These are phyloP conservation scores for Trachelus troglodyta DNA, from an alignment of 2,888 invertebrate genomes.

Conservation along the genomic window DNA sequence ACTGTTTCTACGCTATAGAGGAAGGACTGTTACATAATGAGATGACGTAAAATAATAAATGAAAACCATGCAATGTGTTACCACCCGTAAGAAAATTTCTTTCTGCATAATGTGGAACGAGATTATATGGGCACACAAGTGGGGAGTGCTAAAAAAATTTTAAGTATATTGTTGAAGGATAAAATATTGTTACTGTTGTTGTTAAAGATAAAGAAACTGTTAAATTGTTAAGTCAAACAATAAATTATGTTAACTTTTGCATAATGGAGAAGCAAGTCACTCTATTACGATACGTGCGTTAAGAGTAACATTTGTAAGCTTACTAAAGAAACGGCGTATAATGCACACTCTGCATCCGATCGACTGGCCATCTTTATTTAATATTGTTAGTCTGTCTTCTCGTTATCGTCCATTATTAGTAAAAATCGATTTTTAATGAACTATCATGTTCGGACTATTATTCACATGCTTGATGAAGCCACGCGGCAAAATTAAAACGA, in stretches of 20 bases:
- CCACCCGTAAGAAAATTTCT: no score
- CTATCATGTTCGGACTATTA: no score
- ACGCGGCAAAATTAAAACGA: no score
- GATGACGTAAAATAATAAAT: no score
- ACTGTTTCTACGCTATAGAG: no score
- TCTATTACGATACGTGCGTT: neutral
- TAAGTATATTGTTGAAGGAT: slow-evolving; percentile 47
- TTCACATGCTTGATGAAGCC: no score
- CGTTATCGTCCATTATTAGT: no score
- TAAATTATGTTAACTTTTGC: slow-evolving; percentile 12
- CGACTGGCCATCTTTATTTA: neutral
- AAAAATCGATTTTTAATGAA: no score
- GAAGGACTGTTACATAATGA: no score
- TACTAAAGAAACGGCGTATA: neutral
- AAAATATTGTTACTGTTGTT: slow-evolving; percentile 59
- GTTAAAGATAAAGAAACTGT: slow-evolving; percentile 56
- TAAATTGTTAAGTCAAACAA: slow-evolving; percentile 47
- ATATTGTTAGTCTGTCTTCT: neutral
- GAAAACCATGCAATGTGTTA: no score
- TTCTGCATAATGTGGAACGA: no score
- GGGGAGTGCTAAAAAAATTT: slow-evolving; percentile 21
- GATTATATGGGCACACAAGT: no score
- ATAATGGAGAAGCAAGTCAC: neutral
- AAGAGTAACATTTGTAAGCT: neutral
- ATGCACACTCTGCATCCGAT: neutral